Conservation (phyloP, 2,888 invertebrate species). For the Trichacis sp. region DNA sequence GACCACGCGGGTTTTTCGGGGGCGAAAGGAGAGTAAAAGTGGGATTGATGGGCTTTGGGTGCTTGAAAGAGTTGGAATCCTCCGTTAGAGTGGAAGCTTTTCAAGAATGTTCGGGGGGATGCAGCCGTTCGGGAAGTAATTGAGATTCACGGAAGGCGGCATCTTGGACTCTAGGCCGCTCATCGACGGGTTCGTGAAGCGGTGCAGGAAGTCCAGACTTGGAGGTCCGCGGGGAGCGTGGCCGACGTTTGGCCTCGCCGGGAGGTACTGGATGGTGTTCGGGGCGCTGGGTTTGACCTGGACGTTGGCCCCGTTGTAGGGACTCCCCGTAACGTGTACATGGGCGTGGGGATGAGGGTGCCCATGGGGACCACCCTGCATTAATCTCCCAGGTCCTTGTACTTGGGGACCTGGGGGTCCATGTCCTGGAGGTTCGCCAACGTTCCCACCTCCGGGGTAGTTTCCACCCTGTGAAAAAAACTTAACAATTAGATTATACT, state of each 20-base stretch:
- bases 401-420: slow-evolving; percentile 72
- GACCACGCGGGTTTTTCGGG: slow-evolving; percentile 2
- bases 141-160: slow-evolving; percentile 75
- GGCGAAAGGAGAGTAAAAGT: slow-evolving; percentile 8
- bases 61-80: background rate
- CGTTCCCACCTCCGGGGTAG: slow-evolving; percentile 72
- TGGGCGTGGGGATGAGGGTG: slow-evolving; percentile 37
- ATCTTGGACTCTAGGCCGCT: slow-evolving; percentile 79
- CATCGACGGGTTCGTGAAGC: slow-evolving; percentile 85
- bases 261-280: slow-evolving; percentile 97
- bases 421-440: slow-evolving; percentile 71
- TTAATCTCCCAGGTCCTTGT: slow-evolving; percentile 48
- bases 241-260: slow-evolving; percentile 89
- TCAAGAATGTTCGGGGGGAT: slow-evolving; percentile 69
- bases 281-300: slow-evolving; percentile 97
- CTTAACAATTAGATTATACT: too few species aligned
- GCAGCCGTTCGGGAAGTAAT: slow-evolving; percentile 79
- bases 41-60: background rate
- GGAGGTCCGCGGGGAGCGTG: slow-evolving; percentile 84
- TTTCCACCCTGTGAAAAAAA: slow-evolving; percentile 72
- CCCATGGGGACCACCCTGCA: slow-evolving; percentile 49
- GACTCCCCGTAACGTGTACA: slow-evolving; percentile 67
- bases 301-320: slow-evolving; percentile 83
- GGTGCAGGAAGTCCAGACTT: slow-evolving; percentile 88
- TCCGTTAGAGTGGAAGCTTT: too few species aligned